Conservation (phyloP, 53 echinoderm and acorn worm genomes). For the Holothuria leucospilota region DNA sequence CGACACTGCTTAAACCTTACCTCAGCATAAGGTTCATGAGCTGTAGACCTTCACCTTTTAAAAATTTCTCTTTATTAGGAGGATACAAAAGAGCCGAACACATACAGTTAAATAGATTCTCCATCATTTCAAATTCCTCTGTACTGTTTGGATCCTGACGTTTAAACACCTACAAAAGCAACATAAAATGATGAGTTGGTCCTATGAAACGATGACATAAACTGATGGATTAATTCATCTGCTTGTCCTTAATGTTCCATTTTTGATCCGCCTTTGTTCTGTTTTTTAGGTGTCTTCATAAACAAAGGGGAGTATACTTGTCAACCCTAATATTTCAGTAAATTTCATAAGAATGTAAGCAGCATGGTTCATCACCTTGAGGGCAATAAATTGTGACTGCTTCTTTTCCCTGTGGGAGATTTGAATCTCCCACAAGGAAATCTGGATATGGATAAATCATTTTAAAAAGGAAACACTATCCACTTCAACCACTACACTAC, state of each 20-base stretch:
- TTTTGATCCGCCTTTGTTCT: conserved; percentile 70
- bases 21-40: conserved; percentile 99
- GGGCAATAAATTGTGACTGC: conserved; percentile 85
- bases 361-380: conserved; percentile 94
- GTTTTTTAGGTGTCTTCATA: conserved; percentile 91
- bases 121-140: conserved; percentile 99
- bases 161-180: conserved; percentile 80
- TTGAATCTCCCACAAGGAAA: background rate
- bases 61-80: conserved; percentile 81
- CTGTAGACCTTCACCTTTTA: conserved; percentile 93
- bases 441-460: background rate
- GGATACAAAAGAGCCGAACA: conserved; percentile 93
- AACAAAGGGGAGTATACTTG: conserved; percentile 88
- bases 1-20: conserved; percentile 30
- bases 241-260: conserved; percentile 88
- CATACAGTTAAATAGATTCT: conserved; percentile 94
- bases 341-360: conserved; percentile 92
- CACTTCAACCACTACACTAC: background rate
- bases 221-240: background rate
- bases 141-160: conserved; percentile 89
- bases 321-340: conserved; percentile 93
- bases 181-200: background rate
- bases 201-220: background rate
- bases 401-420: conserved; percentile 86
- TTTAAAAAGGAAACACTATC: background rate